These are phyloP conservation scores for Gallinago jamesoni DNA, from an alignment of 2,113 vertebrate species.

Conservation along the genomic window DNA sequence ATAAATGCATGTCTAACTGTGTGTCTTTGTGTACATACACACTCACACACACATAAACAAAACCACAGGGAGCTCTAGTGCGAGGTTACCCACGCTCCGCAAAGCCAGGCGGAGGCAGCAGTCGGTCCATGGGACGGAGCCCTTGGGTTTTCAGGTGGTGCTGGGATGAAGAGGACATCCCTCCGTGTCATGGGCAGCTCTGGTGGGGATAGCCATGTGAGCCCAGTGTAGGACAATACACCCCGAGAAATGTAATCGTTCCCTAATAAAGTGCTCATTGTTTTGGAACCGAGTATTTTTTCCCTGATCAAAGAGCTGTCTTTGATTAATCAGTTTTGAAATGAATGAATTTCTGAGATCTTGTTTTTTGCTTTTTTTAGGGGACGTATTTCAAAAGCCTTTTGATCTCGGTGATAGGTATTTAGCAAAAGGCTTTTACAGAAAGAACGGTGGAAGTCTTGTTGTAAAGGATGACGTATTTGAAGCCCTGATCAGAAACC, in stretches of 20 bases:
- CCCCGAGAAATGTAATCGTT: fast-evolving
- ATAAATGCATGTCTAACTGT: background rate
- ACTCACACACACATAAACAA: background rate
- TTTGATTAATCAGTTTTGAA: conserved; percentile 21
- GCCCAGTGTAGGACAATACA: background rate
- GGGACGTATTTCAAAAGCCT: conserved; percentile 31
- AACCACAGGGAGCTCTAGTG: background rate
- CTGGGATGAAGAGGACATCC: fast-evolving
- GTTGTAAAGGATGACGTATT: background rate
- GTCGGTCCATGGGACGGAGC: background rate
- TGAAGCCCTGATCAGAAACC: background rate
- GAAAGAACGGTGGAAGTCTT: background rate
- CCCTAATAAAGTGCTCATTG: background rate
- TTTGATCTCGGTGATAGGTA: conserved; percentile 21
- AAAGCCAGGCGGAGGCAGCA: background rate
- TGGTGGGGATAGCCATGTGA: background rate
- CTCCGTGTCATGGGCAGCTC: background rate
- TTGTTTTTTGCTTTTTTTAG: background rate
- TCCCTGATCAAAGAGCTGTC: conserved; percentile 21
- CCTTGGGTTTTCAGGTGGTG: background rate
- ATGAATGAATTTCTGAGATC: background rate
- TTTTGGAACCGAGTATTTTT: background rate
- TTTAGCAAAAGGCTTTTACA: conserved; percentile 16
- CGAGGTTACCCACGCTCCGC: fast-evolving
- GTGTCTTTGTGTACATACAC: background rate